phyloP scores from a whole-genome alignment of 2,113 vertebrate species.

The Oophaga pumilio region DNA sequence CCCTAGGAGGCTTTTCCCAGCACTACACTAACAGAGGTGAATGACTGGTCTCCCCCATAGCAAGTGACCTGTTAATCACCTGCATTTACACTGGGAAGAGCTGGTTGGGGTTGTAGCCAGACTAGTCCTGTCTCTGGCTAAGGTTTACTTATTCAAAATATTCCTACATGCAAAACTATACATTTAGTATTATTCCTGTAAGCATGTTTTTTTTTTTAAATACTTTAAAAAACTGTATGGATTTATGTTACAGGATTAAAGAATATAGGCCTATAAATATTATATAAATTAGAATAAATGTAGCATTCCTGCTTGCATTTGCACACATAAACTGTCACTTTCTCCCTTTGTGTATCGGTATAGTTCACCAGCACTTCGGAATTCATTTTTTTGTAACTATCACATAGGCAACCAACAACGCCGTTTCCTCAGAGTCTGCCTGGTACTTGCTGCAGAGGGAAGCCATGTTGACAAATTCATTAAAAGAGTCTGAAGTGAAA shows the following conservation, averaged over 20 bases:
- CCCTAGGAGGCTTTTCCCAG: too few relatives aligned
- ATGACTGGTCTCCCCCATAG: too few relatives aligned
- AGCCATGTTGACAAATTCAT: conserved; percentile 50
- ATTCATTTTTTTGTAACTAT: conserved; percentile 11
- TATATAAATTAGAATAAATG: not conserved
- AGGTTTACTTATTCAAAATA: not conserved
- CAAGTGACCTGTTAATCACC: too few relatives aligned
- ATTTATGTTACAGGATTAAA: not conserved
- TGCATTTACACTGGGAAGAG: too few relatives aligned
- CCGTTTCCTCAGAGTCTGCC: conserved; percentile 9
- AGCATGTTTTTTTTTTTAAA: not conserved
- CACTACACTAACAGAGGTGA: too few relatives aligned
- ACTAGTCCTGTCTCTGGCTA: too few relatives aligned
- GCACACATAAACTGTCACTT: not conserved
- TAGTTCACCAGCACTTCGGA: not conserved
- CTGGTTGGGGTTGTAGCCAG: too few relatives aligned
- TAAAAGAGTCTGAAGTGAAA: conserved; percentile 44
- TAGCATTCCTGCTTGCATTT: not conserved
- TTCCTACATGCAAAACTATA: not conserved
- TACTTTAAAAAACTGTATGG: not conserved
- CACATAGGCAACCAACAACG: conserved; percentile 25
- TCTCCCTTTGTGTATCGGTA: not conserved
- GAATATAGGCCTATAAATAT: not conserved
- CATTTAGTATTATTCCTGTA: not conserved
- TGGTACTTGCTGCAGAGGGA: conserved; percentile 34